Base-by-base conservation (phyloP, 1,140 invertebrate species). In the Drosophila neocordata region DNA sequence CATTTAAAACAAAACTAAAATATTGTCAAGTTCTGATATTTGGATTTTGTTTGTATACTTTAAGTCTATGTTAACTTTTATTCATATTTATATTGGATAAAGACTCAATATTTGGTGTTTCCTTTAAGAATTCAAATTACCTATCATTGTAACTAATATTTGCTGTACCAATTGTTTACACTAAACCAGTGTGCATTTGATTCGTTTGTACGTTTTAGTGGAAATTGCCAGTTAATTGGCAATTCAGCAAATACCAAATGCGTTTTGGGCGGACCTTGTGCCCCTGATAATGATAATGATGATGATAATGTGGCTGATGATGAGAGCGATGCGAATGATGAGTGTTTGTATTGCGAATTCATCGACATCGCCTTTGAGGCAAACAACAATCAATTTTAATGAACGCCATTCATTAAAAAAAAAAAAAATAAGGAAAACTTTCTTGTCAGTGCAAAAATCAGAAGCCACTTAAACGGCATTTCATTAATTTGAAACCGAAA, bases 361-460 rank as follows among this genome's bases (percentile, higher is more conserved):
- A 87, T 82, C 75, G 63, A 63, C 48, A 62, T 69, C 65, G 74
- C 64, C 48, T 60, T 55, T 64, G 69, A 69, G 62, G 61, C 83
- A 77, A 82, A 88, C 83, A 87, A 87, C 83, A 87, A 87, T 87
- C 83, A 87, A 82, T 87, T 87, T 87, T 87, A 88, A 87, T 88
- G 83, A 87, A 88, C 79, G 83, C 63, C 66, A 82, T 88, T 88
- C 83, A 88, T 87, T 87, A 87, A 82, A 87, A 88, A 87, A 85
- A n/a, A n/a, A n/a, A n/a, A n/a, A n/a, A n/a, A n/a, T n/a, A n/a
- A n/a, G n/a, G n/a, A n/a, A n/a, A 87, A 87, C 61, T 88, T 88
- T 79, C 60, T 48, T 48, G 72, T 67, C 67, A 59, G 72, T 67
- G 65, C 69, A 66, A 82, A 88, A 88, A 87, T 82, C 75, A 64